A percentile compares a stretch with the other conserved stretches of the same genome.
Evolutionary conservation across 2,113 vertebrate genomes (phyloP).

Genomic region (Crotalus horridus): DNA sequence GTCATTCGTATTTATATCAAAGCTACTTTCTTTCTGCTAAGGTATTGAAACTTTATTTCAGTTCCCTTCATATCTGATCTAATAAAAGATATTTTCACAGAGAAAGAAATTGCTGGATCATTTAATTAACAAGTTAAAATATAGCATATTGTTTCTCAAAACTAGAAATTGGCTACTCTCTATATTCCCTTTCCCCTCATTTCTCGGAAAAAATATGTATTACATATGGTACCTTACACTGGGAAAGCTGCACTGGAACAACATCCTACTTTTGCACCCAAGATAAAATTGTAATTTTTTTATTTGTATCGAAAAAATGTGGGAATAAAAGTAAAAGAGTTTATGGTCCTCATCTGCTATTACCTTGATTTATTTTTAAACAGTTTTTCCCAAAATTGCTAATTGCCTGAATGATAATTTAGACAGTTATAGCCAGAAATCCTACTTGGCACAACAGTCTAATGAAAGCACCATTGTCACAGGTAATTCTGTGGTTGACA

Average conservation of each 20-base stretch:
- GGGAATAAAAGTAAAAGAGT: background rate
- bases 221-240: no score
- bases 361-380: background rate
- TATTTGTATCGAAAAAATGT: background rate
- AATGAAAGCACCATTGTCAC: background rate
- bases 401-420: background rate
- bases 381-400: background rate
- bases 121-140: background rate
- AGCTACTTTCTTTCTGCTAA: background rate
- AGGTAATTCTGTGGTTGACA: background rate
- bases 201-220: background rate
- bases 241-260: background rate
- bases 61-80: background rate
- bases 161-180: background rate
- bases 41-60: conserved; percentile 2
- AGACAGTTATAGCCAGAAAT: background rate
- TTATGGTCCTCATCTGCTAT: background rate
- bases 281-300: background rate
- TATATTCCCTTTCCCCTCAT: background rate
- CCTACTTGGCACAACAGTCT: background rate
- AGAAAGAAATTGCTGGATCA: background rate
- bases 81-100: background rate
- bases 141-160: background rate
- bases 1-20: conserved; percentile 39
- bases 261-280: background rate